A percentile compares a stretch with the other conserved stretches of the same genome.
Evolutionary conservation across 2,113 vertebrate genomes (phyloP).

Genomic region (Himantopus leucocephalus): DNA sequence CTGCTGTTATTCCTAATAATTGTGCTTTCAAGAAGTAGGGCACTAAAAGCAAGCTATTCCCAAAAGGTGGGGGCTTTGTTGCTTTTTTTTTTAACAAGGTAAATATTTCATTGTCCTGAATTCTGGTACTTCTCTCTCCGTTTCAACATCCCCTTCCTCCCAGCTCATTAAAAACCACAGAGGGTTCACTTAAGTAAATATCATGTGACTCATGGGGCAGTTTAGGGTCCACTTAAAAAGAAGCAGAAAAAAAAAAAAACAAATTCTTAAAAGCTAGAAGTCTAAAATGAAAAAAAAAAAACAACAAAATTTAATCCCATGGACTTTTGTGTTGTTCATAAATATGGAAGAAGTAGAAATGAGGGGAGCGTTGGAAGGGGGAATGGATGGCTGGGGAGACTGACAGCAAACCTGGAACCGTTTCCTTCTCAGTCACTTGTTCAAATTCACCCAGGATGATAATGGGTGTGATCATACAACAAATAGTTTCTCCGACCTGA

Average conservation of each 20-base stretch:
- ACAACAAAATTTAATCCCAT: background rate
- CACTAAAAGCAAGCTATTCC: background rate
- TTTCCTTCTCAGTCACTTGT: background rate
- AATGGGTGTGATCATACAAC: background rate
- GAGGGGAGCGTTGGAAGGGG: background rate
- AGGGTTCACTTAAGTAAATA: conserved; percentile 16
- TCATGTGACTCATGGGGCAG: background rate
- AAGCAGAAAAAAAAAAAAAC: background rate
- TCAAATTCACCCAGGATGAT: background rate
- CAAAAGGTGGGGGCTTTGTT: background rate
- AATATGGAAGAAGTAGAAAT: background rate
- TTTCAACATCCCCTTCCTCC: conserved; percentile 17
- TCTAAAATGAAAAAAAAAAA: background rate
- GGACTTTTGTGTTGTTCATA: background rate
- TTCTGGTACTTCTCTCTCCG: background rate
- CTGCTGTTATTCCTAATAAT: background rate
- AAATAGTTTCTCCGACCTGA: background rate
- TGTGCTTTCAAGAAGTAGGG: conserved; percentile 6
- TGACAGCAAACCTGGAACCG: background rate
- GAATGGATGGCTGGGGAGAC: background rate
- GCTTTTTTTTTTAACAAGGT: background rate
- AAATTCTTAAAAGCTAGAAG: background rate
- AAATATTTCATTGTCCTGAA: conserved; percentile 23
- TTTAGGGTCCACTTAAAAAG: background rate
- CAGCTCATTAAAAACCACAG: background rate